Base-by-base conservation (phyloP, 2,797 vertebrate species). In the Babyrousa celebensis region DNA sequence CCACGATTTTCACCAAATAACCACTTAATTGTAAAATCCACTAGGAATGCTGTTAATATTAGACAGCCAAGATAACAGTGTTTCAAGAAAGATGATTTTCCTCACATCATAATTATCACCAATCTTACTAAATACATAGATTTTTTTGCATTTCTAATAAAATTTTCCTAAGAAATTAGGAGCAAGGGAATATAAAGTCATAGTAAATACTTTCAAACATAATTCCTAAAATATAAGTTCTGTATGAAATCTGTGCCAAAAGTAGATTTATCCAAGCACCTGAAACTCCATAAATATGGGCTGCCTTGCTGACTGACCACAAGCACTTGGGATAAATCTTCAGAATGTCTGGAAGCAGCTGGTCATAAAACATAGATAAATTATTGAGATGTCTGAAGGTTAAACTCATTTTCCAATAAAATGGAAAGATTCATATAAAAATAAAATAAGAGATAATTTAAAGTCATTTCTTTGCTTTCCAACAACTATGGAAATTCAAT, bases 401-500 rank as follows among this genome's bases (percentile, higher is more conserved):
- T 95, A 94, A 97, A 91, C 71, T 95, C 62, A 95, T 89, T 96
- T 97, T 91, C 71, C 32, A 65, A 94, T 94, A 87, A 96, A 94
- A 93, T 77, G 27, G 40, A 78, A 86, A 77, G 25, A 20, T 48
- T 86, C 65, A n/a, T 40, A 95, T 62, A 87, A 96, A 96, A 94
- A 85, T 67, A 83, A 93, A 77, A 36, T 84, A 78, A 92, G 21
- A 36, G 48, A 94, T 92, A 56, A 43, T 95, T 92, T 96, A 91
- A 96, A 90, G 36, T 62, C 5, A 75, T 80, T 63, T 84, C 18
- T 75, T 67, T 60, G 40, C 79, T 74, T 95, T 91, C 12, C 17
- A 80, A 87, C 74, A 93, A 94, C 63, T 87, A 80, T 54, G 58
- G 43, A 91, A 93, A 96, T 87, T 77, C 75, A 82, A 16, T 70